phyloP scores from a whole-genome alignment of 2,113 vertebrate genomes.

The Bufo bufo region DNA sequence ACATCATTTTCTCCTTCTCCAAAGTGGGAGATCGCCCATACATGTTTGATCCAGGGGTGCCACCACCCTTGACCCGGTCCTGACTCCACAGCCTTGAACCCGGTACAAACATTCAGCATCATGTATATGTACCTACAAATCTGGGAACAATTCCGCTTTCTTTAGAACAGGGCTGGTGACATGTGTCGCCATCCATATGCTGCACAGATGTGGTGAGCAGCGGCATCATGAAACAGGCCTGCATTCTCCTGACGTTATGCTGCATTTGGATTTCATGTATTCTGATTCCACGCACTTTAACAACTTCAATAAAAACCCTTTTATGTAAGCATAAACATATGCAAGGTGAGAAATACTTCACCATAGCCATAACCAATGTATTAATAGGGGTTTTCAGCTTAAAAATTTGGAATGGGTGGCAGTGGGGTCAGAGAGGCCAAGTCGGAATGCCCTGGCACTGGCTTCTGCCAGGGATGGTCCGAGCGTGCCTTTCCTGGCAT shows the following conservation, averaged over 20 bases:
- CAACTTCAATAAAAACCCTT: constrained; percentile 17
- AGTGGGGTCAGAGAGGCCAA: no score
- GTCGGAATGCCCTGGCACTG: no score
- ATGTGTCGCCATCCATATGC: neutral
- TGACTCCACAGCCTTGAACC: neutral
- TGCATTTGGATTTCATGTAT: neutral
- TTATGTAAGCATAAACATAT: neutral
- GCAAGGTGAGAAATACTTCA: neutral
- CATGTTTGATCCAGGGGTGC: neutral
- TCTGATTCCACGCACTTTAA: neutral
- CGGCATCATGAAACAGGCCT: neutral
- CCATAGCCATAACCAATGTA: no score
- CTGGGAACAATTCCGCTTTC: neutral
- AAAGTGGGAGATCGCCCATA: neutral
- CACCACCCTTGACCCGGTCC: neutral
- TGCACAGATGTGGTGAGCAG: neutral
- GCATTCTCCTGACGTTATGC: neutral
- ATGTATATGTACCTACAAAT: neutral
- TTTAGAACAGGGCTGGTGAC: neutral
- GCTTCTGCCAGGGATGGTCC: no score
- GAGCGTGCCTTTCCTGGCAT: no score
- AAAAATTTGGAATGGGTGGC: no score
- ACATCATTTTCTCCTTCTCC: no score
- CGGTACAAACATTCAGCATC: neutral
- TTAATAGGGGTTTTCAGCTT: no score